Evolutionary conservation across 2,888 invertebrate genomes (phyloP).

Genomic region (Lacanobia wlatinum): DNA sequence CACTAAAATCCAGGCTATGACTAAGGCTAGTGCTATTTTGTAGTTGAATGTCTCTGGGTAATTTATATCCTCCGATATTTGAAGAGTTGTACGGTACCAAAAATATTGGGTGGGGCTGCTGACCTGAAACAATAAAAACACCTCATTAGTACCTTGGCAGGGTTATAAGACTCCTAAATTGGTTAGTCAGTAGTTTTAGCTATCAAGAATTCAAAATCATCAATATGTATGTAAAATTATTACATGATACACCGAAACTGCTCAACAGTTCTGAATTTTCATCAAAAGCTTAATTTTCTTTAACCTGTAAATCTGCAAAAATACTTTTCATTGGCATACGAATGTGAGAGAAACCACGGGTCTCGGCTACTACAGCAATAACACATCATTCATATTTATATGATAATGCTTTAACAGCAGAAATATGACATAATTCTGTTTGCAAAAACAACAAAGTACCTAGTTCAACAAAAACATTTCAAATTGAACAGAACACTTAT

Average conservation of each 20-base stretch:
- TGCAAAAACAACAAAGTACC: neutral
- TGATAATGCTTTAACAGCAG: too few species aligned
- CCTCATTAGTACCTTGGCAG: neutral
- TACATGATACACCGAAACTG: neutral
- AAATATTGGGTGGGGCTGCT: constrained; percentile 98
- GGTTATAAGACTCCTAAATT: neutral
- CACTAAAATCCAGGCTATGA: constrained; percentile 98
- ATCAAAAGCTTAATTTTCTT: neutral
- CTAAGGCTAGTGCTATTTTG: constrained; percentile 96
- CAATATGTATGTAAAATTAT: neutral
- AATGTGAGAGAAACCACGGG: neutral
- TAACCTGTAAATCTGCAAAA: neutral
- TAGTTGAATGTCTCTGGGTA: constrained; percentile 97
- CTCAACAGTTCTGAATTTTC: neutral
- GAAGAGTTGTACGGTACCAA: constrained; percentile 98
- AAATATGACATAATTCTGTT: neutral
- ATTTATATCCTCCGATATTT: constrained; percentile 97
- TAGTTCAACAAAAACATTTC: neutral
- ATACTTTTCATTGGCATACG: neutral
- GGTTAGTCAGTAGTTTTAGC: neutral
- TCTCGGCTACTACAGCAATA: neutral
- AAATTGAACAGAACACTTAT: constrained; percentile 5
- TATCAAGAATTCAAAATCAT: neutral
- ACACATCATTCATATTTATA: too few species aligned
- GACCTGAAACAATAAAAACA: constrained; percentile 89